These are phyloP conservation scores for Channa striata DNA, from an alignment of 2,797 vertebrate genomes.

Conservation along the genomic window DNA sequence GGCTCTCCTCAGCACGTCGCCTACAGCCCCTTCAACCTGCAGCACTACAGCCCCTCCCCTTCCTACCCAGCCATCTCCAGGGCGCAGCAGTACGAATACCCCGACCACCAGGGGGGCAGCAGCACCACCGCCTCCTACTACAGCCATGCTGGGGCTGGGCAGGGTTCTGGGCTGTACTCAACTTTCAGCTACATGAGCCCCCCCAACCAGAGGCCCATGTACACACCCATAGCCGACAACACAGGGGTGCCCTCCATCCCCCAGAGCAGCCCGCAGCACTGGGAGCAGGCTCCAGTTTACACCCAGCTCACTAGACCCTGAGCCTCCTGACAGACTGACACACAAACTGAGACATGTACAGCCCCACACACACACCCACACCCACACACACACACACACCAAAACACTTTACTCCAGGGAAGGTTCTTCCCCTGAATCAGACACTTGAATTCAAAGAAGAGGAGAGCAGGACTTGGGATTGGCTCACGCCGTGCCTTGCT, in stretches of 20 bases:
- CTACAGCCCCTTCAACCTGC: conserved; percentile 94
- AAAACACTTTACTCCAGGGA: conserved; percentile 63
- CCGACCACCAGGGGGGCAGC: conserved; percentile 89
- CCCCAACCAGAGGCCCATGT: conserved; percentile 94
- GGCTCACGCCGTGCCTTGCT: conserved; percentile 86
- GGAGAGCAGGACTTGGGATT: conserved; percentile 76
- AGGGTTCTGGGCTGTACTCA: conserved; percentile 90
- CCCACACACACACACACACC: conserved; percentile 23
- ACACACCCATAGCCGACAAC: conserved; percentile 95
- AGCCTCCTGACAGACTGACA: conserved; percentile 50
- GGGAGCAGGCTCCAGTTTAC: conserved; percentile 98
- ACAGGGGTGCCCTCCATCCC: conserved; percentile 93
- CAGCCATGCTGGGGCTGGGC: conserved; percentile 89
- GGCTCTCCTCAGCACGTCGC: conserved; percentile 89
- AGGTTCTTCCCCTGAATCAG: conserved; percentile 63
- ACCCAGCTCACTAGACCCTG: conserved; percentile 96
- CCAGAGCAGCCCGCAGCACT: conserved; percentile 95
- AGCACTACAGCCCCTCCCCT: conserved; percentile 91
- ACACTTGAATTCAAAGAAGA: conserved; percentile 76
- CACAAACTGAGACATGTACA: conserved; percentile 22
- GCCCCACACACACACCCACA: conserved; percentile 10
- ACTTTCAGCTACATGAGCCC: conserved; percentile 94
- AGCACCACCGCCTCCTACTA: conserved; percentile 88
- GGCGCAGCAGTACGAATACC: conserved; percentile 94
- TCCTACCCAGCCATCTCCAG: conserved; percentile 87